phyloP scores from a whole-genome alignment of 2,797 vertebrate genomes.

The Sebastiscus tertius region DNA sequence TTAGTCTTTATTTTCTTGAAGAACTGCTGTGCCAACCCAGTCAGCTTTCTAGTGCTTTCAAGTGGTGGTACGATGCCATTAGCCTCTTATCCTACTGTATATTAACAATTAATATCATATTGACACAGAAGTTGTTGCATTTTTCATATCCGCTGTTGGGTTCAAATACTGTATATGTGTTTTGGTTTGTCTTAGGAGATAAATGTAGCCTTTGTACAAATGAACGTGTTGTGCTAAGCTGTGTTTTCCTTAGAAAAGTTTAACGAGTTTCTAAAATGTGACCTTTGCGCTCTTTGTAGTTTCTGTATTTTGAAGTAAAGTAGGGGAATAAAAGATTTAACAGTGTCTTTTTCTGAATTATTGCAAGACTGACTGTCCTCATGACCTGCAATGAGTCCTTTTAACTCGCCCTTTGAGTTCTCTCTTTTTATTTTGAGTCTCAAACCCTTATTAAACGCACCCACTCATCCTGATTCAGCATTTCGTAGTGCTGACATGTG shows the following conservation, averaged over 20 bases:
- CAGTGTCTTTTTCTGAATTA: constrained; percentile 33
- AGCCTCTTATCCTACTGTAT: constrained; percentile 36
- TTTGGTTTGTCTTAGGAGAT: constrained; percentile 41
- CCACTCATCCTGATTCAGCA: constrained; percentile 49
- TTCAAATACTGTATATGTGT: constrained; percentile 41
- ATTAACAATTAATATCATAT: constrained; percentile 40
- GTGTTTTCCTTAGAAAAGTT: constrained; percentile 29
- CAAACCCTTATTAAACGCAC: constrained; percentile 14
- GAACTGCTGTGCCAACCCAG: constrained; percentile 33
- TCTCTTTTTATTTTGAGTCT: neutral
- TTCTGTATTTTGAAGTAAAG: constrained; percentile 48
- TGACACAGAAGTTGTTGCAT: constrained; percentile 34
- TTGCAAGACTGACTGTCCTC: constrained; percentile 2
- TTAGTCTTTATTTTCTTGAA: constrained; percentile 41
- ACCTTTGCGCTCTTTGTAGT: constrained; percentile 25
- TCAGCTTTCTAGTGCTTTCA: constrained; percentile 50
- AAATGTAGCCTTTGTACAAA: constrained; percentile 40
- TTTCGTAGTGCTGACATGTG: constrained; percentile 65
- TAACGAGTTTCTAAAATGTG: constrained; percentile 29
- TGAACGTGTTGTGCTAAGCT: constrained; percentile 7
- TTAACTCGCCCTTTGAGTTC: neutral
- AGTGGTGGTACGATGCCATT: constrained; percentile 17
- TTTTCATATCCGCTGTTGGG: constrained; percentile 27
- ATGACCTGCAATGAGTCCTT: neutral
- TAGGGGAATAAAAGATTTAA: constrained; percentile 66